Conservation (phyloP, 2,113 vertebrate species). For the Dromiciops gliroides region DNA sequence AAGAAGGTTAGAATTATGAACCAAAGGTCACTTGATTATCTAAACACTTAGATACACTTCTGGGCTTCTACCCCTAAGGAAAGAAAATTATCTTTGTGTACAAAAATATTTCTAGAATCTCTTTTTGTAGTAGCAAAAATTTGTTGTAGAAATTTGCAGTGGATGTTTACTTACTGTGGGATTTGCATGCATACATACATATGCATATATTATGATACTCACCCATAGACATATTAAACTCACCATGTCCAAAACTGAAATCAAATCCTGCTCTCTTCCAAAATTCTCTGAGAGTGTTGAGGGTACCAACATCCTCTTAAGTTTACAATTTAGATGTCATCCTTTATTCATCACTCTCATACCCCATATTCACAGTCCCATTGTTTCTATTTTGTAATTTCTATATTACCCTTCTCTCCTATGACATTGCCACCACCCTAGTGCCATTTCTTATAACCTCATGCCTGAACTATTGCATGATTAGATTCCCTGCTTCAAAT, state of each 20-base stretch:
- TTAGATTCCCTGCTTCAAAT: not conserved
- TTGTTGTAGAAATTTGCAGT: not conserved
- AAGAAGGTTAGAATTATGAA: not conserved
- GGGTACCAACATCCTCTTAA: too few relatives aligned
- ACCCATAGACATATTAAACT: not conserved
- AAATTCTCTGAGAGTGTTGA: too few relatives aligned
- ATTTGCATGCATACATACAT: not conserved
- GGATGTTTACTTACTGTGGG: not conserved
- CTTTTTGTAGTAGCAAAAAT: not conserved
- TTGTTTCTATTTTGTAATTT: not conserved
- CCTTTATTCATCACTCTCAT: not conserved
- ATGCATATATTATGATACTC: not conserved
- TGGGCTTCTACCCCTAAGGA: not conserved
- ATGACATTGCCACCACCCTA: not conserved
- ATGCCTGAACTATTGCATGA: not conserved
- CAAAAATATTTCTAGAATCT: not conserved
- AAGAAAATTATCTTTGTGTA: not conserved
- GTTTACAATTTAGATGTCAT: not conserved
- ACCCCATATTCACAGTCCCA: not conserved
- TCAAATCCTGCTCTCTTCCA: too few relatives aligned
- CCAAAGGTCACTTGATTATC: not conserved
- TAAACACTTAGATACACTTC: not conserved
- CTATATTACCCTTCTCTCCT: not conserved
- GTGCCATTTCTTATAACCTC: not conserved
- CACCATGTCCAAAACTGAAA: too few relatives aligned